Conservation (phyloP, 2,888 invertebrate genomes). For the Lissocephala sabroskyi region DNA sequence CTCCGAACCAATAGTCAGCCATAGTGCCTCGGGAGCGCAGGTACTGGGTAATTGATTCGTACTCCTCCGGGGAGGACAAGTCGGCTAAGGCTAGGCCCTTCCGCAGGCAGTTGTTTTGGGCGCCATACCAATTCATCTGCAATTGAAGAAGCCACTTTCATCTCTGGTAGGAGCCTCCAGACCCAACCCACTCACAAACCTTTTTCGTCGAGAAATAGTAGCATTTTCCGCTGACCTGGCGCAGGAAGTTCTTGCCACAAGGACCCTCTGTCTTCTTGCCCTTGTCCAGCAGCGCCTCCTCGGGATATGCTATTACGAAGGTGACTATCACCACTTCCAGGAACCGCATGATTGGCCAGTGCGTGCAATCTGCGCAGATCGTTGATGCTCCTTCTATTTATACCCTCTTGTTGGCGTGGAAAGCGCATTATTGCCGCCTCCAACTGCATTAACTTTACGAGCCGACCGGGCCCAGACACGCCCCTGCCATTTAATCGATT, state of each 20-base stretch:
- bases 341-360: conserved; percentile 37
- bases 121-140: conserved; percentile 47
- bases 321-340: conserved; percentile 35
- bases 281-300: conserved; percentile 15
- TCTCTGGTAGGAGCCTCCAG: background rate
- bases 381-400: conserved; percentile 40
- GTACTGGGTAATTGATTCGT: conserved; percentile 18
- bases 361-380: conserved; percentile 25
- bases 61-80: conserved; percentile 25
- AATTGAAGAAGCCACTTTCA: background rate
- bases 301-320: conserved; percentile 27
- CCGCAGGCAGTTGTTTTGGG: conserved; percentile 47
- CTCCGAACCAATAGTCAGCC: conserved; percentile 49
- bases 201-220: conserved; percentile 37
- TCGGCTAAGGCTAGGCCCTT: conserved; percentile 39
- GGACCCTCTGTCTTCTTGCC: conserved; percentile 22
- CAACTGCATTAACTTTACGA: conserved; percentile 2
- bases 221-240: conserved; percentile 33
- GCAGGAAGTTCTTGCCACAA: conserved; percentile 33
- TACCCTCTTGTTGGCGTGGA: conserved; percentile 30
- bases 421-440: conserved; percentile 11
- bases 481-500: too few relatives aligned
- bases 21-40: conserved; percentile 20
- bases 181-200: too few relatives aligned
- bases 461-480: too few relatives aligned